Evolutionary conservation across 2,888 invertebrate species (phyloP).

Genomic region (Campopleginae sp.): DNA sequence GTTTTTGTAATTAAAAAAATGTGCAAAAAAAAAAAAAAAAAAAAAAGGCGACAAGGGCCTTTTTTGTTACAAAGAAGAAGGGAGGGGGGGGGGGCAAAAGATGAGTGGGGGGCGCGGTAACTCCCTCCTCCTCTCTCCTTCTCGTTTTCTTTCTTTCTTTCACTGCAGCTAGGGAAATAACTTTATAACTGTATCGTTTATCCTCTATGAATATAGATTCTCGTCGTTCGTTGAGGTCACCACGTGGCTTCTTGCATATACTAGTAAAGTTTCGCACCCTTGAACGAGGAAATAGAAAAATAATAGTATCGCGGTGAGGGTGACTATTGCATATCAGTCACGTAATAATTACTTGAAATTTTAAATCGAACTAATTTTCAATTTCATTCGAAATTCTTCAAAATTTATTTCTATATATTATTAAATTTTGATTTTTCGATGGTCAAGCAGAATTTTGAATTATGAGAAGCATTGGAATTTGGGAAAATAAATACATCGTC

Average conservation of each 20-base stretch:
- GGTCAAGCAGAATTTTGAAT: no score
- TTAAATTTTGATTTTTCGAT: no score
- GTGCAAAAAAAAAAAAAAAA: conserved; percentile 19
- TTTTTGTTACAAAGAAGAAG: conserved; percentile 46
- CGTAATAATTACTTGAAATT: not conserved
- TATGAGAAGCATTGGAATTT: not conserved
- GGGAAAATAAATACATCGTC: not conserved
- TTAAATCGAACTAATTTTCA: not conserved
- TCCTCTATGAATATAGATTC: conserved; percentile 40
- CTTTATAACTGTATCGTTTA: conserved; percentile 4
- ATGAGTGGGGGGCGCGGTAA: conserved; percentile 47
- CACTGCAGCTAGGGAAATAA: not conserved
- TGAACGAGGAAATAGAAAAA: conserved; percentile 8
- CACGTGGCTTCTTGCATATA: conserved; percentile 47
- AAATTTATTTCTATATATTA: no score
- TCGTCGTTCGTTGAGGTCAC: conserved; percentile 53
- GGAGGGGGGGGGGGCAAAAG: conserved; percentile 26
- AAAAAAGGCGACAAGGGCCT: not conserved
- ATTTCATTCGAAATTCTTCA: no score
- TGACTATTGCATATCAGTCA: not conserved
- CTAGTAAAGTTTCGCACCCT: conserved; percentile 4
- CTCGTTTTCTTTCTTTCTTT: conserved; percentile 3
- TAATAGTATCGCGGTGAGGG: not conserved
- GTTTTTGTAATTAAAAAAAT: conserved; percentile 14
- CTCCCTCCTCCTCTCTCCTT: conserved; percentile 42